These are phyloP conservation scores for Euclidia mi DNA, from an alignment of 2,888 invertebrate species.

Conservation along the genomic window DNA sequence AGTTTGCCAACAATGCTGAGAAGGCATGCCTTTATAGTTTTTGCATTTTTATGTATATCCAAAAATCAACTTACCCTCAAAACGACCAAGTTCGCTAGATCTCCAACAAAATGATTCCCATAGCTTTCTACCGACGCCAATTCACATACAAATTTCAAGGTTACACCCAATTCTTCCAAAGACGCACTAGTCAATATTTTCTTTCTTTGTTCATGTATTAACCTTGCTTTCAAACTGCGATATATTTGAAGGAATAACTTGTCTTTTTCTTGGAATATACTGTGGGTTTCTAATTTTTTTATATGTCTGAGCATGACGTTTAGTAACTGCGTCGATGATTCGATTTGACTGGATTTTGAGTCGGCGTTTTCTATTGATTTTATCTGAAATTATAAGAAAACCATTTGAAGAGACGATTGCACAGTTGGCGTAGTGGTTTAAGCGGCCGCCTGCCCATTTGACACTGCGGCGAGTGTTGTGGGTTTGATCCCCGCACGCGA, in stretches of 20 bases:
- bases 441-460: too few species aligned
- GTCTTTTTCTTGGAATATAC: constrained; percentile 75
- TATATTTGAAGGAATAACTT: constrained; percentile 75
- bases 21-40: too few species aligned
- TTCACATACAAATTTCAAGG: constrained; percentile 78
- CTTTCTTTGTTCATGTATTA: constrained; percentile 58
- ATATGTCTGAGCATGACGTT: constrained; percentile 73
- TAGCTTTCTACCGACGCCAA: constrained; percentile 75
- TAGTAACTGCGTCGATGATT: constrained; percentile 75
- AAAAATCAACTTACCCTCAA: constrained; percentile 69
- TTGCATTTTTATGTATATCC: too few species aligned
- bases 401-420: too few species aligned
- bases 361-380: constrained; percentile 66
- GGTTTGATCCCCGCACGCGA: too few species aligned
- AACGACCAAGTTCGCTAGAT: constrained; percentile 67
- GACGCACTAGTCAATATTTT: constrained; percentile 49
- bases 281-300: constrained; percentile 79
- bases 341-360: constrained; percentile 73
- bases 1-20: too few species aligned
- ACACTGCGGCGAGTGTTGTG: too few species aligned
- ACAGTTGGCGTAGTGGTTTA: too few species aligned
- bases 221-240: constrained; percentile 68
- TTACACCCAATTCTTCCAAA: constrained; percentile 72
- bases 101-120: constrained; percentile 65
- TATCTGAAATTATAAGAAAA: constrained; percentile 67